These are phyloP conservation scores for Bombus vancouverensis DNA, from an alignment of 1,140 invertebrate species.

Conservation along the genomic window DNA sequence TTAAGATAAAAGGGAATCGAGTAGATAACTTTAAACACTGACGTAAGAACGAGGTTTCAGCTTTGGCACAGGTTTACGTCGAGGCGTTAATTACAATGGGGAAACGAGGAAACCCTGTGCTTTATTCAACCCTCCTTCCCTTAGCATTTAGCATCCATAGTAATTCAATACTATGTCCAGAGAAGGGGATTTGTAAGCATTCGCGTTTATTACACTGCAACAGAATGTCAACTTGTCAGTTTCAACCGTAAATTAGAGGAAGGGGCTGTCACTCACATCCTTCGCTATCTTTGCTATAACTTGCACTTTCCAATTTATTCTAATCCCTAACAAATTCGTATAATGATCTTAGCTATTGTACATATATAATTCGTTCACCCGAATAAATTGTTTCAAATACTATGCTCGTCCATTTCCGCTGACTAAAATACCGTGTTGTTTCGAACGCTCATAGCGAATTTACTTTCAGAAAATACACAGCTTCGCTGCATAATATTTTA, in stretches of 20 bases:
- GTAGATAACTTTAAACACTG: neutral
- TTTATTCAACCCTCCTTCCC: neutral
- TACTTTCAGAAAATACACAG: too few species aligned
- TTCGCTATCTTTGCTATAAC: neutral
- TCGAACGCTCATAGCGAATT: too few species aligned
- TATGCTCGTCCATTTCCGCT: too few species aligned
- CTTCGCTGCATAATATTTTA: too few species aligned
- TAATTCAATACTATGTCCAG: neutral
- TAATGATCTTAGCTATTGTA: too few species aligned
- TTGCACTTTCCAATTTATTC: neutral
- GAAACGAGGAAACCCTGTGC: neutral
- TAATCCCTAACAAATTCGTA: neutral
- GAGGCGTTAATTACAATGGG: neutral
- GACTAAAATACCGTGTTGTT: too few species aligned
- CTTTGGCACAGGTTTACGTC: neutral
- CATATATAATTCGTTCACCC: too few species aligned
- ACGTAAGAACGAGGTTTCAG: neutral
- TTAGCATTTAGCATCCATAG: neutral
- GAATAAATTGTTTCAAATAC: too few species aligned
- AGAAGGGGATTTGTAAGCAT: neutral
- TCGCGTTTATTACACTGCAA: neutral
- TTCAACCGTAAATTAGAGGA: neutral
- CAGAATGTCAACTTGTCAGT: neutral
- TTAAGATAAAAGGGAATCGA: slow-evolving; percentile 11
- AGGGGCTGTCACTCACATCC: neutral